phyloP scores from a whole-genome alignment of 92 coral and sea anemone genomes.

The Meandrina meandrites region DNA sequence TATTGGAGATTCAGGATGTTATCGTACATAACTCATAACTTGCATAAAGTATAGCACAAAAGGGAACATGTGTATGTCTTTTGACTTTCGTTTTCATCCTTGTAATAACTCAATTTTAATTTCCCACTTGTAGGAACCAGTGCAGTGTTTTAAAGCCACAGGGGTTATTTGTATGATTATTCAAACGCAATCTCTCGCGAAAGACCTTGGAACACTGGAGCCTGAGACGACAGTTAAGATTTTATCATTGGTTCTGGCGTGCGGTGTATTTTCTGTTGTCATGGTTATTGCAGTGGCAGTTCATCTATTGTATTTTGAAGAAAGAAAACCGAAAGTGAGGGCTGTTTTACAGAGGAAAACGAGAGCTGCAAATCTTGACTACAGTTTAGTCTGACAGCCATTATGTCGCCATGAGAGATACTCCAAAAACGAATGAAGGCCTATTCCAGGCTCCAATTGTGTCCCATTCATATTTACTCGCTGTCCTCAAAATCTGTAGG shows the following conservation, averaged over 20 bases:
- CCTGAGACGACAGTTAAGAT: slow-evolving; percentile 41
- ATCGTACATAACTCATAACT: too few species aligned
- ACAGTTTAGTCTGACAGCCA: slow-evolving; percentile 13
- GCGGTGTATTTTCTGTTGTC: slow-evolving; percentile 43
- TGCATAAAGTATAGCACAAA: not conserved
- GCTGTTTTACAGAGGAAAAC: slow-evolving; percentile 18
- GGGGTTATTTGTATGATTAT: not conserved
- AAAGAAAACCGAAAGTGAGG: slow-evolving; percentile 11
- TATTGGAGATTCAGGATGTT: too few species aligned
- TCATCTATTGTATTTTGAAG: slow-evolving; percentile 47
- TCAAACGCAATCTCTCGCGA: not conserved
- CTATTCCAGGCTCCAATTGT: too few species aligned
- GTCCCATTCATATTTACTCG: too few species aligned
- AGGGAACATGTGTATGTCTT: not conserved
- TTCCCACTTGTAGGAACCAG: not conserved
- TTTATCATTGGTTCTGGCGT: slow-evolving; percentile 56
- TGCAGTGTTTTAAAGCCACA: not conserved
- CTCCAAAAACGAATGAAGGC: too few species aligned
- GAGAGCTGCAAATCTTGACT: not conserved
- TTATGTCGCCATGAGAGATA: too few species aligned
- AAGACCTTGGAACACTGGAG: slow-evolving; percentile 12
- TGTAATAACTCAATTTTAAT: not conserved
- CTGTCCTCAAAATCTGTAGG: too few species aligned
- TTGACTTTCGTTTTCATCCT: not conserved
- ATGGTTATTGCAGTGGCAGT: slow-evolving; percentile 58